Evolutionary conservation across 2,113 vertebrate genomes (phyloP).

Genomic region (Lipotes vexillifer): DNA sequence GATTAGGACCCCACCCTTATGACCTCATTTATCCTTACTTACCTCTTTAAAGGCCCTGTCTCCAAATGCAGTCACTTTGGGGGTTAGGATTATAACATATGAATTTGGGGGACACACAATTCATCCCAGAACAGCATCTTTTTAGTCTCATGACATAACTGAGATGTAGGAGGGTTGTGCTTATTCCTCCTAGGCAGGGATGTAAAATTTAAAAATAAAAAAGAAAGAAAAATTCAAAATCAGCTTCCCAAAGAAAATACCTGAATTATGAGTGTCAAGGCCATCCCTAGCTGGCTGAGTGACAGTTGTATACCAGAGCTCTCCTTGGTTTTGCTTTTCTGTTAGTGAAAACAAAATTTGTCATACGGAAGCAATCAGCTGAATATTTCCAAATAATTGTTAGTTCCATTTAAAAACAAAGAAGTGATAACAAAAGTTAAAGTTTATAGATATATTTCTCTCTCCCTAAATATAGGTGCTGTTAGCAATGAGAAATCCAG

Average conservation of each 20-base stretch:
- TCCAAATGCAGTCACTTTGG: not conserved
- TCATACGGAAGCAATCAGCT: not conserved
- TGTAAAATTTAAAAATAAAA: conserved; percentile 26
- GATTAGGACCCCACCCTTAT: not conserved
- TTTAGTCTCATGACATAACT: not conserved
- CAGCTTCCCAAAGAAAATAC: not conserved
- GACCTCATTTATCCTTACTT: not conserved
- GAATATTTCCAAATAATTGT: not conserved
- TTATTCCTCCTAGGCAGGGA: not conserved
- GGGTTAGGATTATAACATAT: not conserved
- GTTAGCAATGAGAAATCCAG: not conserved
- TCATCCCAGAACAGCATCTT: not conserved
- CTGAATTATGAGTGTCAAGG: not conserved
- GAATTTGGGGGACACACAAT: not conserved
- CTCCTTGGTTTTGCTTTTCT: not conserved
- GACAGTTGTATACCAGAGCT: not conserved
- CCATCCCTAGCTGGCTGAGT: not conserved
- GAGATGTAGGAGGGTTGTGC: not conserved
- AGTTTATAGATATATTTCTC: not conserved
- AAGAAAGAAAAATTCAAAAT: not conserved
- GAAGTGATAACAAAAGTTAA: not conserved
- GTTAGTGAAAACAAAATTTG: not conserved
- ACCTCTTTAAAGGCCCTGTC: not conserved
- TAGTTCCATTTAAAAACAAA: not conserved
- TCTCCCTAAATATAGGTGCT: not conserved